Evolutionary conservation across 1,140 invertebrate species (phyloP).

Genomic region (Archivesica marissinica): DNA sequence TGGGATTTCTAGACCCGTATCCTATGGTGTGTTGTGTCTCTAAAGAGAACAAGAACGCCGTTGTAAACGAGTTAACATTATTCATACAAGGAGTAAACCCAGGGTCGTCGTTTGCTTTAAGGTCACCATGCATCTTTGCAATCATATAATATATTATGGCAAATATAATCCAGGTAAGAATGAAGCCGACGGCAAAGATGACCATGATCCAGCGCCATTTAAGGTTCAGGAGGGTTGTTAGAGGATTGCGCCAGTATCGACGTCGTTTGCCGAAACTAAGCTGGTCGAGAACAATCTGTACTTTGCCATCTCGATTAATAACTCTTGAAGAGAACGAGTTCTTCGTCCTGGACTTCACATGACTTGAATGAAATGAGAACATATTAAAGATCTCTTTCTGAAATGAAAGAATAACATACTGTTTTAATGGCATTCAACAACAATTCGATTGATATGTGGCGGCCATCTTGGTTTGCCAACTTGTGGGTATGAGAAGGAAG

Average conservation of each 20-base stretch:
- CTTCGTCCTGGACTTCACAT: not conserved
- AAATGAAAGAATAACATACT: not conserved
- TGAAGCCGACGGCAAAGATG: conserved; percentile 95
- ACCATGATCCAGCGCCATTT: conserved; percentile 98
- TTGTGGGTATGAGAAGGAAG: no score
- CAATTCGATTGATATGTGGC: no score
- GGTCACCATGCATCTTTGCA: conserved; percentile 94
- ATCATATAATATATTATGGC: conserved; percentile 97
- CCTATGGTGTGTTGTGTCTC: conserved; percentile 85
- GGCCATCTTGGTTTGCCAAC: no score
- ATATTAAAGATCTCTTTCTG: not conserved
- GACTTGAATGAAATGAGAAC: not conserved
- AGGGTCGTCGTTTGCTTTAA: conserved; percentile 82
- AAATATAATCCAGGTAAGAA: conserved; percentile 95
- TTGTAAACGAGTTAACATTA: conserved; percentile 78
- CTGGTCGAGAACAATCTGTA: conserved; percentile 54
- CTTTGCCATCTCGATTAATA: conserved; percentile 52
- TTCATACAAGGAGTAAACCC: conserved; percentile 76
- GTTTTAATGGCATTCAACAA: no score
- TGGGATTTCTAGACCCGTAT: conserved; percentile 88
- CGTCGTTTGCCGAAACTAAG: conserved; percentile 54
- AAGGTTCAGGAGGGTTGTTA: conserved; percentile 58
- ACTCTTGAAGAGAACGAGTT: conserved; percentile 26
- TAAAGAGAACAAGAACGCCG: conserved; percentile 83
- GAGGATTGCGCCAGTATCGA: conserved; percentile 50